Conservation (phyloP, 2,888 invertebrate genomes). For the Scrobipalpa atriplicella region DNA sequence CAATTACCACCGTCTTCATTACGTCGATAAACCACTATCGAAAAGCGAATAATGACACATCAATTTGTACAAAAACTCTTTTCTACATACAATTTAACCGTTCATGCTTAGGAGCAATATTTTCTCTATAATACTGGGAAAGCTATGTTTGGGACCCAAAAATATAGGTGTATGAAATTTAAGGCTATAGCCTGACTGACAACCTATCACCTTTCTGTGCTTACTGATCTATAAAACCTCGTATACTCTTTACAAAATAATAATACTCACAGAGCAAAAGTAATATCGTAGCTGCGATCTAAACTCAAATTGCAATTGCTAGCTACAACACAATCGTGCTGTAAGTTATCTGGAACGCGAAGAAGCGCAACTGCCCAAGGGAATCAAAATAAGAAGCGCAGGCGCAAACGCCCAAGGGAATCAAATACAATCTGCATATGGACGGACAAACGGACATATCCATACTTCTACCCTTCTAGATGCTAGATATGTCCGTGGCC, state of each 20-base stretch:
- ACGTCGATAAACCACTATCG: neutral
- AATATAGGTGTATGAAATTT: no score
- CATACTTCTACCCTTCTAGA: neutral
- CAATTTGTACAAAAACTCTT: neutral
- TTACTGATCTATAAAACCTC: no score
- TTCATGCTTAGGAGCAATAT: no score
- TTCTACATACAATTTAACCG: neutral
- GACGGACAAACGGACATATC: neutral
- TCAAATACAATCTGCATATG: conserved; percentile 15
- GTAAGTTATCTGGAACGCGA: neutral
- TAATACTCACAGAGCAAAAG: neutral
- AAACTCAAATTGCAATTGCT: conserved; percentile 7
- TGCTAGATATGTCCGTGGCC: neutral
- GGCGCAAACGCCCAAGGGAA: neutral
- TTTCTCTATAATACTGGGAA: no score
- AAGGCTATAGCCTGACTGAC: no score
- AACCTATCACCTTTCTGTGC: no score
- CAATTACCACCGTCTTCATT: conserved; percentile 2
- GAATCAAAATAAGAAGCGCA: neutral
- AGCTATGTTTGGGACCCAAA: no score
- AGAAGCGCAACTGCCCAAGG: neutral
- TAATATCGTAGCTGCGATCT: conserved; percentile 14
- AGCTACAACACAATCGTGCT: conserved; percentile 7
- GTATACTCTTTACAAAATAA: neutral
- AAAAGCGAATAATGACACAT: neutral